phyloP scores from a whole-genome alignment of 2,888 invertebrate genomes.

The Tenthredo amoena region DNA sequence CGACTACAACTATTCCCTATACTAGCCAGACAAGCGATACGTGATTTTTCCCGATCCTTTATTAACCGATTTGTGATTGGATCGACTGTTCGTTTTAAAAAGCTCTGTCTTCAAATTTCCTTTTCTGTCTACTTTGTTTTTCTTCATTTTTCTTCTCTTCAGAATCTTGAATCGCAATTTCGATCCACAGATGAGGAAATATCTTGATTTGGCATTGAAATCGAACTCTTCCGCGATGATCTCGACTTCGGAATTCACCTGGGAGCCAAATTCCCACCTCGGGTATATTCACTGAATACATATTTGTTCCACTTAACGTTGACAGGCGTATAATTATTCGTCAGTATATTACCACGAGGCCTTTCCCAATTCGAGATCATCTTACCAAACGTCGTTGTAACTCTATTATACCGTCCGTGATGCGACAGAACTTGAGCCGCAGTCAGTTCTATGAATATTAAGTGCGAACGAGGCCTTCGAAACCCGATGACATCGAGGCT shows the following conservation, averaged over 20 bases:
- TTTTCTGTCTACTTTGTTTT: too few species aligned
- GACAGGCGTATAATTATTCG: slow-evolving; percentile 24
- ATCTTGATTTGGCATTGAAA: not conserved
- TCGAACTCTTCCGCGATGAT: not conserved
- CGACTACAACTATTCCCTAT: not conserved
- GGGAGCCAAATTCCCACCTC: slow-evolving; percentile 61
- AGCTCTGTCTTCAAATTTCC: too few species aligned
- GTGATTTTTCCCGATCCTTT: not conserved
- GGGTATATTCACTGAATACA: slow-evolving; percentile 47
- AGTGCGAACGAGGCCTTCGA: slow-evolving; percentile 53
- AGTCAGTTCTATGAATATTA: slow-evolving; percentile 64
- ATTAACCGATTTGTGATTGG: not conserved
- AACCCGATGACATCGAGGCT: slow-evolving; percentile 2
- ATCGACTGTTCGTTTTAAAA: too few species aligned
- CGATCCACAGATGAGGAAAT: not conserved
- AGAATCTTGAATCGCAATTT: not conserved
- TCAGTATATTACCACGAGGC: not conserved
- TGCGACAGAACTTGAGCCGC: slow-evolving; percentile 51
- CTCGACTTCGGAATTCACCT: not conserved
- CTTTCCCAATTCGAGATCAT: slow-evolving; percentile 17
- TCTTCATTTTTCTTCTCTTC: too few species aligned
- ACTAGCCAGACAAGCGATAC: not conserved
- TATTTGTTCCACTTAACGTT: slow-evolving; percentile 35
- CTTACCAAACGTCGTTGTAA: slow-evolving; percentile 36
- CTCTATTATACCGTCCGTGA: slow-evolving; percentile 32